A percentile compares a stretch with the other conserved stretches of the same genome.
Conservation (phyloP, 2,888 invertebrate genomes). For the Drosophila kokeensis region DNA sequence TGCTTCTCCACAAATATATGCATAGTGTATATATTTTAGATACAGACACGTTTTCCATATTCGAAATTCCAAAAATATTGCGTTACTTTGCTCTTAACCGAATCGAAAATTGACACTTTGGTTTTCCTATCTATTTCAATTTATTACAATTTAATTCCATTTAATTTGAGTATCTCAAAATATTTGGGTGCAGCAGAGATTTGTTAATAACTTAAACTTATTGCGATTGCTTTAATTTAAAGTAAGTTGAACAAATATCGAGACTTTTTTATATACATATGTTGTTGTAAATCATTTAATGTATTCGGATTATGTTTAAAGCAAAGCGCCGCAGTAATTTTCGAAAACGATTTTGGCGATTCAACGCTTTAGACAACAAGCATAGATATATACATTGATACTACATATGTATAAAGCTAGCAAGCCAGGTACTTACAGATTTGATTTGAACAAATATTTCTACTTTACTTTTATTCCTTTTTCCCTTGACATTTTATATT, state of each 20-base stretch:
- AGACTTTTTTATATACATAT: neutral
- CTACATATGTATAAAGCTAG: constrained; percentile 17
- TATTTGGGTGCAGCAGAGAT: neutral
- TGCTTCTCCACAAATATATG: constrained; percentile 3
- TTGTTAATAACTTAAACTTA: neutral
- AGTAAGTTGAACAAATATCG: neutral
- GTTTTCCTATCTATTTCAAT: neutral
- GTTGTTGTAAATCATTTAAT: neutral
- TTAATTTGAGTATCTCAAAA: neutral
- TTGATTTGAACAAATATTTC: constrained; percentile 51
- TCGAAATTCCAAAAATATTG: constrained; percentile 10
- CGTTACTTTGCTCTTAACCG: neutral
- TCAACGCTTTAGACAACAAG: neutral
- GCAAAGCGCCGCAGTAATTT: neutral
- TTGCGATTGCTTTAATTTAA: neutral
- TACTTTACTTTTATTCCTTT: constrained; percentile 54
- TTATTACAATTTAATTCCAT: neutral
- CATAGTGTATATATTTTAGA: neutral
- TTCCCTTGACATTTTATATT: constrained; percentile 28
- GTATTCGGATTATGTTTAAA: neutral
- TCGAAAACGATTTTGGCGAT: neutral
- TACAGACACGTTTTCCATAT: neutral
- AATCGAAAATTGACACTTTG: neutral
- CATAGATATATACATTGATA: constrained; percentile 9
- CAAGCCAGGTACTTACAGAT: constrained; percentile 22